Percentiles rank a stretch among this genome's conserved stretches.
phyloP scores from a whole-genome alignment of 2,797 vertebrate species.

The Microctenopoma lineatum region DNA sequence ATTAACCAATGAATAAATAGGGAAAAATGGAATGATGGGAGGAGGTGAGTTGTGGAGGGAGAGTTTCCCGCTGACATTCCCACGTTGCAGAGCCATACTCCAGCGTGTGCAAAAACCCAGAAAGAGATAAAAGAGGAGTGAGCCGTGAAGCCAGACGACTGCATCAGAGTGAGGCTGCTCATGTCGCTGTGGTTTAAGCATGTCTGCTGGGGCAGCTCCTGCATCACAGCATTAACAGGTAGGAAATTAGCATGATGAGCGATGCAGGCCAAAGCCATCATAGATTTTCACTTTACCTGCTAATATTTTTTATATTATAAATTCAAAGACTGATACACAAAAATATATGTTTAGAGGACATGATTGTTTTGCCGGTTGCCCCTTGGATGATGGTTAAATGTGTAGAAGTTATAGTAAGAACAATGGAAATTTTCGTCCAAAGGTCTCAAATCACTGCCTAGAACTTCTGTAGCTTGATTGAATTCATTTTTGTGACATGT shows the following conservation, averaged over 20 bases:
- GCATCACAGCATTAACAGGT: conserved; percentile 23
- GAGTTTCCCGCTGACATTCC: conserved; percentile 46
- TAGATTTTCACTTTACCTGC: neutral
- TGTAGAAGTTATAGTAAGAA: neutral
- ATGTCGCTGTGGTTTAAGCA: conserved; percentile 42
- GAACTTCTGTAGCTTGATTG: neutral
- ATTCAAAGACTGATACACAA: neutral
- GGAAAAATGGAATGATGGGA: conserved; percentile 46
- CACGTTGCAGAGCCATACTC: conserved; percentile 59
- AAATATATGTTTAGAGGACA: neutral
- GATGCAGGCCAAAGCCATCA: neutral
- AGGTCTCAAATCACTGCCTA: neutral
- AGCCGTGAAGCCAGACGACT: conserved; percentile 32
- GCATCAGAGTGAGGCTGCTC: conserved; percentile 23
- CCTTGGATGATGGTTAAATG: neutral
- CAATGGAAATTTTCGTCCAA: neutral
- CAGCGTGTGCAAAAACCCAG: conserved; percentile 50
- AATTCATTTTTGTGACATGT: neutral
- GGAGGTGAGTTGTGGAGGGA: neutral
- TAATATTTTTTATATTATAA: neutral
- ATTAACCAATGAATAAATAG: conserved; percentile 69
- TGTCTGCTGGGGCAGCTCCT: conserved; percentile 22
- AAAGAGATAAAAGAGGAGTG: conserved; percentile 13
- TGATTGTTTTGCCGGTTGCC: neutral
- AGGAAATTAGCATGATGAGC: neutral